Conservation (phyloP, 2,888 invertebrate genomes). For the Orgyia antiqua region DNA sequence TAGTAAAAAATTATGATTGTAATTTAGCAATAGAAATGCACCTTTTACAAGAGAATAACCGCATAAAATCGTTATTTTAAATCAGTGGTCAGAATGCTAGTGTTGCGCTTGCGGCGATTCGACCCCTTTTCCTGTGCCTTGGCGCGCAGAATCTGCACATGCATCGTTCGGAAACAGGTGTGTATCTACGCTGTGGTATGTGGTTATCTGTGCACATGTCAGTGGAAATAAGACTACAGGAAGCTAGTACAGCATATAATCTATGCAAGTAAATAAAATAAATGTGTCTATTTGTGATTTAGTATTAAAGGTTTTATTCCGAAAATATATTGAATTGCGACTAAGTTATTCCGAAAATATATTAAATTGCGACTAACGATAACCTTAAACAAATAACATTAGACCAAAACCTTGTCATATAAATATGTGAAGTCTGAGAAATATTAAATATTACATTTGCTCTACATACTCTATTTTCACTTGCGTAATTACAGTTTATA, state of each 20-base stretch:
- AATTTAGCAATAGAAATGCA: constrained; percentile 2
- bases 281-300: too few relatives aligned
- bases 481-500: too few relatives aligned
- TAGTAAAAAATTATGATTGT: not conserved
- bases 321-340: too few relatives aligned
- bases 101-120: constrained; percentile 18
- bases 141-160: constrained; percentile 12
- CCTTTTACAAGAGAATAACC: constrained; percentile 7
- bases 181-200: constrained; percentile 14
- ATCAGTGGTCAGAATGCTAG: constrained; percentile 8
- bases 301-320: too few relatives aligned
- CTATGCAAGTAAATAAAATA: too few relatives aligned
- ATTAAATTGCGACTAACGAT: too few relatives aligned
- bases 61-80: constrained; percentile 8
- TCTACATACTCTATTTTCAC: too few relatives aligned
- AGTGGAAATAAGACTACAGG: constrained; percentile 9
- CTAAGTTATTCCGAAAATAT: too few relatives aligned
- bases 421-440: too few relatives aligned
- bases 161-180: constrained; percentile 28
- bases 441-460: too few relatives aligned
- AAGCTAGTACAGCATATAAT: constrained; percentile 1
- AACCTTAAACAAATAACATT: too few relatives aligned
- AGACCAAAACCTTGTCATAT: too few relatives aligned
- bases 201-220: constrained; percentile 23
- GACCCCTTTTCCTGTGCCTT: constrained; percentile 26